These are phyloP conservation scores for Aselliscus stoliczkanus DNA, from an alignment of 2,797 vertebrate species.

Conservation along the genomic window DNA sequence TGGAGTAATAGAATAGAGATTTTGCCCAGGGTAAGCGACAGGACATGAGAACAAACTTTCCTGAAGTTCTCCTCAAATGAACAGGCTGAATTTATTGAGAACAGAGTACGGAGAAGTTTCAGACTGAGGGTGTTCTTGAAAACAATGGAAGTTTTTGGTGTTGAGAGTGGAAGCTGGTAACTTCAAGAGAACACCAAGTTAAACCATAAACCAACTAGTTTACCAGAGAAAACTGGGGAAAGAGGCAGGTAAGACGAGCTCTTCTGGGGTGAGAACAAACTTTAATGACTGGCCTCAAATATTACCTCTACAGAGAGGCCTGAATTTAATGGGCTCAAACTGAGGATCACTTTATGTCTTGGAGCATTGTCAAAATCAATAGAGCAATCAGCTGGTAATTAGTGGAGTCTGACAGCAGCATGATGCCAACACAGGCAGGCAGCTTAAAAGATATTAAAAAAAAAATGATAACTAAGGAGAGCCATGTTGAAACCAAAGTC, in stretches of 20 bases:
- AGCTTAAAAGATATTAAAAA: neutral
- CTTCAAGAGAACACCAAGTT: neutral
- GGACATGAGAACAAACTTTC: neutral
- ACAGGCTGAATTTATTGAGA: neutral
- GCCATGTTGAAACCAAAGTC: neutral
- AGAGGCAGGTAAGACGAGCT: neutral
- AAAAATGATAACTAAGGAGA: neutral
- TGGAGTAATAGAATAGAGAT: neutral
- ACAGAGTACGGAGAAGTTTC: neutral
- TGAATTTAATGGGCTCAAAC: neutral
- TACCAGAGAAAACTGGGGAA: neutral
- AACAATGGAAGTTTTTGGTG: neutral
- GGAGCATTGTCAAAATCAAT: neutral
- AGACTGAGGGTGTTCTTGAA: neutral
- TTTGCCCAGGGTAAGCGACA: neutral
- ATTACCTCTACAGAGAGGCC: neutral
- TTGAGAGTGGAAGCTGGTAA: neutral
- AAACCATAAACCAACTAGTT: neutral
- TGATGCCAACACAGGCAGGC: neutral
- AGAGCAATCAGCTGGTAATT: neutral
- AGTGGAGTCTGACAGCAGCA: neutral
- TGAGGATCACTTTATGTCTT: neutral
- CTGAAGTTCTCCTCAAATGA: neutral
- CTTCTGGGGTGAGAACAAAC: neutral
- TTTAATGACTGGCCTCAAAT: neutral